phyloP scores from a whole-genome alignment of 2,113 vertebrate genomes.

The Orycteropus afer region DNA sequence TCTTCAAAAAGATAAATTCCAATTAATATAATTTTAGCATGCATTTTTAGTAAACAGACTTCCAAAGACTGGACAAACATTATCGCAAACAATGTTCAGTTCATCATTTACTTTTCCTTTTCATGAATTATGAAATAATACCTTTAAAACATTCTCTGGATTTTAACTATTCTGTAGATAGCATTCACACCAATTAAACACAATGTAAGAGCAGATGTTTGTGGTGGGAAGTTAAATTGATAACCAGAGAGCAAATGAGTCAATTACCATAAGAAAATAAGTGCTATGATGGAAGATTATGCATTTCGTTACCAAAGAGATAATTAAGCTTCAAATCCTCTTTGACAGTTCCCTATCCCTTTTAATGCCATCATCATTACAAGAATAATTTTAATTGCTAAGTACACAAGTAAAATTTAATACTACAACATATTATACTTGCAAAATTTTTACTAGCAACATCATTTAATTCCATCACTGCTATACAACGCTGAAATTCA shows the following conservation, averaged over 20 bases:
- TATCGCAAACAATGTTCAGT: constrained; percentile 58
- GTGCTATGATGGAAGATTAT: constrained; percentile 76
- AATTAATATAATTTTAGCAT: constrained; percentile 36
- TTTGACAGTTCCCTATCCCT: constrained; percentile 75
- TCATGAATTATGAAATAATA: constrained; percentile 78
- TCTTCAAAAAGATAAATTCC: not conserved
- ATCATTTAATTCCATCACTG: constrained; percentile 58
- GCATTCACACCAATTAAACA: constrained; percentile 75
- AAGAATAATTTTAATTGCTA: constrained; percentile 70
- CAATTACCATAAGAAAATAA: constrained; percentile 84
- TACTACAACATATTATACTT: constrained; percentile 45
- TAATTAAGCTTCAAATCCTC: constrained; percentile 84
- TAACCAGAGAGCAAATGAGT: constrained; percentile 82
- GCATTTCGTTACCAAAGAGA: constrained; percentile 80
- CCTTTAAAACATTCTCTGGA: constrained; percentile 64
- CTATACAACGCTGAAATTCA: constrained; percentile 8
- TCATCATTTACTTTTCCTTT: constrained; percentile 71
- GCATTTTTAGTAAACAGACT: constrained; percentile 58
- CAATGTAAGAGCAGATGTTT: constrained; percentile 82
- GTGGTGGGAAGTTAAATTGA: constrained; percentile 81
- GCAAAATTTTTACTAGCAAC: constrained; percentile 45
- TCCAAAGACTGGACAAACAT: constrained; percentile 57
- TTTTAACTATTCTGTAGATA: constrained; percentile 73
- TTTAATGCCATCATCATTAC: constrained; percentile 55
- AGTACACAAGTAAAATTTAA: constrained; percentile 65